Evolutionary conservation across 1,140 invertebrate species (phyloP), one percentile per base, ranked within the genome.

Genomic region (Diachasmimorpha longicaudata): DNA sequence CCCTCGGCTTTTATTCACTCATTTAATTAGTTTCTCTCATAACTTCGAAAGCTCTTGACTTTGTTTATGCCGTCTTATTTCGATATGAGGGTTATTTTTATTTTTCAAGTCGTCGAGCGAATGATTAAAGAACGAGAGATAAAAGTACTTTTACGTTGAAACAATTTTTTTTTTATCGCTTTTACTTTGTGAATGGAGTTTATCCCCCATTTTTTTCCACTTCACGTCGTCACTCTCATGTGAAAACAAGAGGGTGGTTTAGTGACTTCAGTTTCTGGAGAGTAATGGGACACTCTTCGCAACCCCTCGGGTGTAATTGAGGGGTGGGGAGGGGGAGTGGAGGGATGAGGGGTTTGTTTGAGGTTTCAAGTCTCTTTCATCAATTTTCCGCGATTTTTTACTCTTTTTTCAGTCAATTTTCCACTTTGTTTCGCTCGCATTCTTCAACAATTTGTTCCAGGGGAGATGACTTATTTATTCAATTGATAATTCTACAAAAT

Each of bases 241-340:
- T 63, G 58, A 23, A 63, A 63, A 63, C 58, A 63, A 63, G 58
- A 25, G 58, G 58, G 58, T 52, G 48, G n/a, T 52, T 52, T 52
- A 52, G 48, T 52, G 48, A 52, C 48, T 52, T 52, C 14, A 52
- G 48, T 52, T 52, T n/a, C 48, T 52, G 48, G 16, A 52, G 48
- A 52, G 48, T 52, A 42, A 42, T 52, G 48, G 48, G 48, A 52
- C n/a, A 19, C 48, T 52, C 48, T 52, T 19, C 48, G 14, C 48
- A 52, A 16, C 48, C 48, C 48, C 48, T 42, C 4, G 48, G 16
- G 48, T 52, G 48, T 52, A 52, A 52, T 52, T 52, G 48, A 52
- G 48, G 48, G 5, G 48, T 10, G 9, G 48, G 14, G 14, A 23
- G 16, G 52, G 52, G 52, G 9, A 21, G 10, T 21, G 6, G 52